Base-by-base conservation (phyloP, 2,888 invertebrate species). In the Salticus scenicus region DNA sequence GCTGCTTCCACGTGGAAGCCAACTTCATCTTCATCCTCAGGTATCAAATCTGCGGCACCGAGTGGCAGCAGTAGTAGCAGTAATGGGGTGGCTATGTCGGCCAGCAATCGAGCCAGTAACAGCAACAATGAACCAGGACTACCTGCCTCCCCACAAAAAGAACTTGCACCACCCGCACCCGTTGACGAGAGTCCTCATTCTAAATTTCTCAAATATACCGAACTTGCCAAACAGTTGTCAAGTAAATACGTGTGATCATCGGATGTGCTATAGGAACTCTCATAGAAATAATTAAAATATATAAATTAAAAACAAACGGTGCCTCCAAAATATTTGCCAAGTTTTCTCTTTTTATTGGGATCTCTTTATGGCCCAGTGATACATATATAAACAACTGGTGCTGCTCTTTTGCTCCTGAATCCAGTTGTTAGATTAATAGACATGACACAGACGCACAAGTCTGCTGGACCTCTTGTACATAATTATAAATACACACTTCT, bases 151-250 rank as follows among this genome's bases (percentile, higher is more conserved):
- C 80, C 87, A 0, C 80, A 86, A 24, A 81, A 79, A 51, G 81
- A 87, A 57, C 75, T 70, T n/a, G 71, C 85, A 89, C 89, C 79
- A 88, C 89, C 89, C 87, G 73, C 86, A 42, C 76, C 88, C 41
- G 95, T 94, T 91, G 97, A 97, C 90, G 97, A 97, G 92, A 97
- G 96, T 91, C 96, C 97, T 72, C 97, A 97, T 92, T 97, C 98
- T 90, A 98, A 98, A 93, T 98, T 98, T 93, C 95, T 98, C 90
- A 98, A 98, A 93, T 98, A 98, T 93, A 98, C 98, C 91, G 98
- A 98, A 93, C 94, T 98, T 92, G 98, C 98, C 90, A 98, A 98
- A 93, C 98, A 98, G 93, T 93, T 98, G 92, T 98, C 98, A 91
- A 97, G 97, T 93, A 98, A 98, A 93, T 97, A 97, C 81, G 90